Percentiles rank a stretch among this genome's conserved stretches.
Evolutionary conservation across 1,140 invertebrate species (phyloP).

Genomic region (Cyclargus thomasi): DNA sequence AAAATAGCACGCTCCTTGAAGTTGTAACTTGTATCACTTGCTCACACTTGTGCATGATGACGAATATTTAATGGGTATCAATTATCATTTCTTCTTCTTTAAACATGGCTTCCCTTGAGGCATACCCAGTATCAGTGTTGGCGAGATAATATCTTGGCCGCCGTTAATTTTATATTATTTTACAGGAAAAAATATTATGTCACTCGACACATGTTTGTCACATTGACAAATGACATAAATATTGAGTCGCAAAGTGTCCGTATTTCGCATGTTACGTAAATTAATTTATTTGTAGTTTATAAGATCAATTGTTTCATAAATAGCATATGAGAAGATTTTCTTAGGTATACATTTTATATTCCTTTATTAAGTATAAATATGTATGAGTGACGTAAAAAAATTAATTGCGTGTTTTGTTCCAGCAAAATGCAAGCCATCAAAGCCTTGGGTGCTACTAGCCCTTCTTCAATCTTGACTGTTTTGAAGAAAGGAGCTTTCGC

Average conservation of each 20-base stretch:
- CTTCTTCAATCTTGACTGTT: slow-evolving; percentile 47
- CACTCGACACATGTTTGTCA: not conserved
- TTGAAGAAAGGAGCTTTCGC: slow-evolving; percentile 60
- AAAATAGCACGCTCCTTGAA: no score
- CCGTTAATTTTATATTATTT: no score
- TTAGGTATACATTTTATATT: not conserved
- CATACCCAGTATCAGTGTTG: no score
- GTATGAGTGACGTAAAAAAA: not conserved
- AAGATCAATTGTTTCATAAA: not conserved
- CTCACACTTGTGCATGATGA: no score
- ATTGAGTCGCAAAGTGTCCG: slow-evolving; percentile 9
- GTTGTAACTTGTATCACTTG: no score
- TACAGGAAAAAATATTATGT: not conserved
- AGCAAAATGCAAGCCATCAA: slow-evolving; percentile 65
- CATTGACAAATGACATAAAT: slow-evolving; percentile 5
- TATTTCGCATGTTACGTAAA: slow-evolving; percentile 38
- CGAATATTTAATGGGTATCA: no score
- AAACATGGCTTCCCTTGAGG: no score
- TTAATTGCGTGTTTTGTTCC: slow-evolving; percentile 35
- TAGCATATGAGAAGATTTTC: not conserved
- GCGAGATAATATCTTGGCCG: no score
- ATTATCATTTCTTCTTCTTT: no score
- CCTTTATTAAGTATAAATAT: not conserved
- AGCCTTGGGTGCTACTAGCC: slow-evolving; percentile 50
- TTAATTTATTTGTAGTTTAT: slow-evolving; percentile 25